A percentile compares a stretch with the other conserved stretches of the same genome.
phyloP scores from a whole-genome alignment of 2,797 vertebrate species.

The Hipposideros larvatus region DNA sequence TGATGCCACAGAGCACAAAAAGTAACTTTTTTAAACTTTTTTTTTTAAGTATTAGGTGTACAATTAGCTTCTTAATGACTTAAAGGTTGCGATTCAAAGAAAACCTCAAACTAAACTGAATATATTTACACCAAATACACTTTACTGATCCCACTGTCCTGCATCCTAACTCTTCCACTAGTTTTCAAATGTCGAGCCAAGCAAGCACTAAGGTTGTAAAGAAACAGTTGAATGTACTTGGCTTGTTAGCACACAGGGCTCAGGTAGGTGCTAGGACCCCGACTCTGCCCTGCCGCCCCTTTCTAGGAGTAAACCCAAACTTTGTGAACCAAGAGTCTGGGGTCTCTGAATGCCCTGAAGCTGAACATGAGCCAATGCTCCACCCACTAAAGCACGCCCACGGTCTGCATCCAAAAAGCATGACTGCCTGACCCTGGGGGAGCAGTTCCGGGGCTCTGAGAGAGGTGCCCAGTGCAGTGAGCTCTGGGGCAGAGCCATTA shows the following conservation, averaged over 20 bases:
- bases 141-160: neutral
- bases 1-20: constrained; percentile 57
- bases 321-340: neutral
- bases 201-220: neutral
- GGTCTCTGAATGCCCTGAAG: neutral
- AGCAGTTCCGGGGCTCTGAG: too few relatives aligned
- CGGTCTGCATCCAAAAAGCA: neutral
- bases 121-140: neutral
- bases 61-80: constrained; percentile 76
- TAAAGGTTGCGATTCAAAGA: constrained; percentile 71
- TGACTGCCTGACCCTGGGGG: neutral
- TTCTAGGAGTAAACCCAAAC: neutral
- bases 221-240: neutral
- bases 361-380: neutral
- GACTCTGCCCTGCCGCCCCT: neutral
- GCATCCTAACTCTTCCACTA: neutral
- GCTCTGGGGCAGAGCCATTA: neutral
- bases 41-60: constrained; percentile 65
- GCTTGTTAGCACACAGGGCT: neutral
- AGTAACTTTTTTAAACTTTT: constrained; percentile 55
- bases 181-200: neutral
- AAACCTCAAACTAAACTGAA: constrained; percentile 12
- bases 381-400: neutral
- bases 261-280: too few relatives aligned
- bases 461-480: neutral